A percentile compares a stretch with the other conserved stretches of the same genome.
phyloP scores from a whole-genome alignment of 2,113 vertebrate genomes.

The Oceanites oceanicus region DNA sequence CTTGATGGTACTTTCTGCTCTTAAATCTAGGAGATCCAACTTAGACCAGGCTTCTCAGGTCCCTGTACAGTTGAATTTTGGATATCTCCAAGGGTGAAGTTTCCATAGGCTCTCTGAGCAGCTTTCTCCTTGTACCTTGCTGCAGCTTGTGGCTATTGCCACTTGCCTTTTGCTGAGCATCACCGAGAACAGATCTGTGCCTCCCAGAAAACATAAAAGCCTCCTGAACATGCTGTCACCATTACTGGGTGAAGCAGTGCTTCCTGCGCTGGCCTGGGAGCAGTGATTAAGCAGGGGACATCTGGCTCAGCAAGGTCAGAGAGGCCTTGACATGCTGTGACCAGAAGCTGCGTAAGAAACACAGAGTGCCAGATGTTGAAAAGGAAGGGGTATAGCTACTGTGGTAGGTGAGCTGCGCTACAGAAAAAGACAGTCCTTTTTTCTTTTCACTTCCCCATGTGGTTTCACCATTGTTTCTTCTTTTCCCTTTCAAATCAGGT shows the following conservation, averaged over 20 bases:
- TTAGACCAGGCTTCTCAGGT: background rate
- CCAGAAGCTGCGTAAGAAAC: background rate
- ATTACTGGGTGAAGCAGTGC: accelerated
- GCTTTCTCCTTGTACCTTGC: background rate
- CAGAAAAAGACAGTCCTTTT: background rate
- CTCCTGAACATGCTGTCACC: background rate
- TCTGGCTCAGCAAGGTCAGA: background rate
- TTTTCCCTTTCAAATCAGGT: background rate
- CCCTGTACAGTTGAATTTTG: background rate
- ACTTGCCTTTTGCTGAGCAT: accelerated
- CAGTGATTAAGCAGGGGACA: background rate
- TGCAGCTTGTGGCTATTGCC: background rate
- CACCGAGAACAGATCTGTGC: background rate
- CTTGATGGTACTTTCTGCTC: background rate
- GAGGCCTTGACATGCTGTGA: background rate
- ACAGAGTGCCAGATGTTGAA: background rate
- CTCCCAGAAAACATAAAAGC: background rate
- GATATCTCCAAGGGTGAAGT: background rate
- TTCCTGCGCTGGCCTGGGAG: background rate
- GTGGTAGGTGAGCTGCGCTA: background rate
- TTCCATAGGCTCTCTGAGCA: background rate
- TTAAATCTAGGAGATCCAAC: background rate
- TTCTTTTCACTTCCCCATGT: background rate
- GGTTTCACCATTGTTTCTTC: background rate
- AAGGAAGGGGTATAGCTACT: background rate